These are phyloP conservation scores for Nansenia antarctica DNA, from an alignment of 2,113 vertebrate genomes.

Conservation along the genomic window DNA sequence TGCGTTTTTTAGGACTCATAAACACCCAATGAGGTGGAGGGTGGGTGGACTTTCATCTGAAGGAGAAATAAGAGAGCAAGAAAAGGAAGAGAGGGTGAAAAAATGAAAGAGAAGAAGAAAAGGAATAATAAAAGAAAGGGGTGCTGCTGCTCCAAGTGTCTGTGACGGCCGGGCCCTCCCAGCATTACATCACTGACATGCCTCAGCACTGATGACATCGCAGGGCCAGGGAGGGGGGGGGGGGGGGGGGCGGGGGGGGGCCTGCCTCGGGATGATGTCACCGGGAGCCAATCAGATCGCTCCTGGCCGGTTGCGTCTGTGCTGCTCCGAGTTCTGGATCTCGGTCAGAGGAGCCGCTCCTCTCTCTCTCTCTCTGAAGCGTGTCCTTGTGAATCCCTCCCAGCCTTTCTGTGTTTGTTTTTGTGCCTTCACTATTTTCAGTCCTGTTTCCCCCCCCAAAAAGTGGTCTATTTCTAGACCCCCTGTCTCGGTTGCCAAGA, in stretches of 20 bases:
- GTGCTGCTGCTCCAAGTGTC: conserved; percentile 37
- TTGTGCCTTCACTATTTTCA: conserved; percentile 47
- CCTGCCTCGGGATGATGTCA: conserved; percentile 69
- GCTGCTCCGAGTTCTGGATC: conserved; percentile 24
- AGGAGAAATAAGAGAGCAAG: conserved; percentile 27
- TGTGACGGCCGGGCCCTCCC: conserved; percentile 48
- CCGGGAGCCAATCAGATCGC: conserved; percentile 61
- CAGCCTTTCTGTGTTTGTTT: background rate
- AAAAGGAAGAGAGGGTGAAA: conserved; percentile 4
- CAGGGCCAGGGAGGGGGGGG: conserved; percentile 14
- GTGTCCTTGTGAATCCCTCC: conserved; percentile 29
- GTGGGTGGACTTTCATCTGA: background rate
- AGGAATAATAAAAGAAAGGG: background rate
- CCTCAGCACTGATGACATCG: conserved; percentile 72
- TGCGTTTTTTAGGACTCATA: conserved; percentile 37
- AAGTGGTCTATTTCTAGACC: conserved; percentile 31
- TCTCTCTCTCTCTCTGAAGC: conserved; percentile 27
- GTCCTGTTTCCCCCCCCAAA: conserved; percentile 34
- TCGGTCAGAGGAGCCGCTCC: no score
- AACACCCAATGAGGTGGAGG: conserved; percentile 32
- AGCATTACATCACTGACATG: conserved; percentile 76
- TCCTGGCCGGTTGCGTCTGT: conserved; percentile 18
- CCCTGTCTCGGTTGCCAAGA: conserved; percentile 22
- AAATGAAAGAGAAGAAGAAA: no score
- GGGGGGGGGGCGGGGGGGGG: conserved; percentile 9